These are phyloP conservation scores for Puma concolor DNA, from an alignment of 2,113 vertebrate genomes.

Conservation along the genomic window DNA sequence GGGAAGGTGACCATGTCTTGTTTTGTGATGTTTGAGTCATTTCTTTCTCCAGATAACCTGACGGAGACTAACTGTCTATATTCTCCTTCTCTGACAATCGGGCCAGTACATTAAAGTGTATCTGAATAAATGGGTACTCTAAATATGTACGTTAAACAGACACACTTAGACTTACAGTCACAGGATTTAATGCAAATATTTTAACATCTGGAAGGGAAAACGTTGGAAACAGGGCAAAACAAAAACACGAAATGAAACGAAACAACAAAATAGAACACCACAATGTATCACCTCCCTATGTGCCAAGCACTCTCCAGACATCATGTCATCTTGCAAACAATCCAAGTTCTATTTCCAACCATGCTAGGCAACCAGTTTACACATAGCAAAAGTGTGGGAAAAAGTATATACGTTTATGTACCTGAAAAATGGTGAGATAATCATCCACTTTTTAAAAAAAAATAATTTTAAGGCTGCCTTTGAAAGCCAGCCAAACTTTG, in stretches of 20 bases:
- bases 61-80: background rate
- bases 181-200: slow-evolving; percentile 18
- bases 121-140: background rate
- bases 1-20: background rate
- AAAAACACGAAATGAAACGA: background rate
- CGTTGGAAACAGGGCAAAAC: background rate
- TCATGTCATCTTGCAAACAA: background rate
- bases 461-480: background rate
- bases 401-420: background rate
- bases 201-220: slow-evolving; percentile 1
- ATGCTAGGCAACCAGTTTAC: background rate
- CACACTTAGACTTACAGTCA: background rate
- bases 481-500: background rate
- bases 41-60: background rate
- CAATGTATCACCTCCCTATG: background rate
- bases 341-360: background rate
- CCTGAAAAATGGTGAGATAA: background rate
- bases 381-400: background rate
- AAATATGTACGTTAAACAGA: slow-evolving; percentile 3
- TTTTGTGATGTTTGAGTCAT: background rate
- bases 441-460: background rate
- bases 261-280: background rate
- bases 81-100: background rate
- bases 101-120: background rate
- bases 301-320: background rate